Evolutionary conservation across 1,140 invertebrate species (phyloP), one percentile per base, ranked within the genome.

Genomic region (Cydia amplana): DNA sequence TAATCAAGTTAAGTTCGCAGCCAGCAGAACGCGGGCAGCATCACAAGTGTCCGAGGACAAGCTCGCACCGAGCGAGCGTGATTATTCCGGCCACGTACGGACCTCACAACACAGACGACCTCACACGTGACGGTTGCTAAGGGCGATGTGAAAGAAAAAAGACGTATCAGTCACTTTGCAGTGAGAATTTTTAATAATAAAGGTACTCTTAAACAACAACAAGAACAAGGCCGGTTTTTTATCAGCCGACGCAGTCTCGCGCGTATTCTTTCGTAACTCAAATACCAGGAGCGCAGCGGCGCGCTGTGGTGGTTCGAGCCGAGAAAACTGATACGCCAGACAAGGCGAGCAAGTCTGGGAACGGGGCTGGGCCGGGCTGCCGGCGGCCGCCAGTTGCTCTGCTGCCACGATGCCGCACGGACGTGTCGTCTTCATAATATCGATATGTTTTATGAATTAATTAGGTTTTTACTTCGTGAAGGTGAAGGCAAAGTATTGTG

Each of bases 251-350:
- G 79, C 83, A 84, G 83, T 86, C 87, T 80, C 87, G 82, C 85
- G 86, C 83, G 87, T 88, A 90, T 90, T 91, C 89, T 90, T 91
- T 90, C 86, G 89, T 89, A 90, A 90, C 87, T 82, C 80, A 87
- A 86, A 81, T 92, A 92, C 88, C 81, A 92, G 89, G 90, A 87
- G 82, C 74, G 75, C 82, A 92, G 86, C 89, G 83, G 72, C 65
- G 76, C 43, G 67, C 75, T 82, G 83, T 73, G 81, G 80, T 80
- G 75, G 72, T 80, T 76, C 83, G 87, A 18, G 23, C 23, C 83
- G 83, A 85, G 84, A 79, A 86, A 85, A 86, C 81, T 85, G 83
- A 87, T 87, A 86, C 82, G 87, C 80, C 73, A 89, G 88, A 89
- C 86, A 89, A 91, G 87, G 89, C 83, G 84, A 86, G 87, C 85